Percentiles rank a stretch among this genome's conserved stretches.
phyloP scores from a whole-genome alignment of 2,113 vertebrate genomes.

The Aspiorhynchus laticeps region DNA sequence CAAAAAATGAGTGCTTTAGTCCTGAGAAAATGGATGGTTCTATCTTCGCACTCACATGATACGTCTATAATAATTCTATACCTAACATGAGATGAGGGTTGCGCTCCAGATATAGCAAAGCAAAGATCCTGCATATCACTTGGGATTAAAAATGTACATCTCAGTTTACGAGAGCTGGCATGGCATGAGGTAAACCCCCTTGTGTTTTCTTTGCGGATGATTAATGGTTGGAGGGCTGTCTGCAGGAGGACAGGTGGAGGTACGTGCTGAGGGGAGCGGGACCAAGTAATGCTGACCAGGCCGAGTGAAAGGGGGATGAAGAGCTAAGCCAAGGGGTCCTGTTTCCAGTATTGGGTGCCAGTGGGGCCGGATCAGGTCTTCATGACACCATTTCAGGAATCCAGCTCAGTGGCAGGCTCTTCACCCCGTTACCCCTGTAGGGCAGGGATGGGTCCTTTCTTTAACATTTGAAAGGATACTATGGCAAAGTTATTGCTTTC shows the following conservation, averaged over 20 bases:
- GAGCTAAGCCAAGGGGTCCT: conserved; percentile 59
- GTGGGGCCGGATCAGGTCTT: conserved; percentile 60
- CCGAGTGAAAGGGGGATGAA: conserved; percentile 41
- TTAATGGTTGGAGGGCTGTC: conserved; percentile 56
- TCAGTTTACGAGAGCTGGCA: conserved; percentile 14
- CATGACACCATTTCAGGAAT: conserved; percentile 64
- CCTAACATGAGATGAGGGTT: not conserved
- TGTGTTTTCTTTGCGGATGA: conserved; percentile 60
- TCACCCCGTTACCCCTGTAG: conserved; percentile 15
- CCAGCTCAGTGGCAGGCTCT: conserved; percentile 58
- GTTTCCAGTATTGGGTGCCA: conserved; percentile 65
- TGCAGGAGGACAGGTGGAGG: conserved; percentile 64
- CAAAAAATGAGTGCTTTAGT: not conserved
- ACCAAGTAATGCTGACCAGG: conserved; percentile 62
- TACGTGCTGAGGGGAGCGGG: not conserved
- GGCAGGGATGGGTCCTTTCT: too few species aligned
- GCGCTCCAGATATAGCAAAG: conserved; percentile 1
- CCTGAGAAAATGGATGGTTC: not conserved
- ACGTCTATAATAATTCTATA: not conserved
- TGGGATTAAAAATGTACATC: conserved; percentile 26
- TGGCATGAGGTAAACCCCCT: not conserved
- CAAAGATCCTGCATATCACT: conserved; percentile 2
- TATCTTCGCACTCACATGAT: not conserved
- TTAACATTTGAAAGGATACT: too few species aligned
- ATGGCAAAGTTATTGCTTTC: too few species aligned